Evolutionary conservation across 2,797 vertebrate genomes (phyloP).

Genomic region (Streptopelia turtur): DNA sequence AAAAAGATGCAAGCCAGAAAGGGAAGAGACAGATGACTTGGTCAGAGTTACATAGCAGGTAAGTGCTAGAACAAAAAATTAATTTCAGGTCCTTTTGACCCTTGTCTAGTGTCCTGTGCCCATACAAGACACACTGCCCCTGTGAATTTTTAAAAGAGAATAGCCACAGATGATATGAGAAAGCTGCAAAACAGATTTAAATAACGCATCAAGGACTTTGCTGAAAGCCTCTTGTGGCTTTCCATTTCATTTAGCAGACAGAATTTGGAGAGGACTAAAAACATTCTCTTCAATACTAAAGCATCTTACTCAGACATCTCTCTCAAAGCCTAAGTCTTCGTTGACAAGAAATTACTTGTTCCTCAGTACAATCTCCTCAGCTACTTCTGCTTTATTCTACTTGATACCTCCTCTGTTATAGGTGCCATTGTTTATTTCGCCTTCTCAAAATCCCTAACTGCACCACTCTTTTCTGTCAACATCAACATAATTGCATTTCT

Average conservation of each 20-base stretch:
- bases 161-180: not conserved
- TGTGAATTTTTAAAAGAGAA: not conserved
- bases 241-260: not conserved
- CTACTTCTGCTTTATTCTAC: not conserved
- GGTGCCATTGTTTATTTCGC: not conserved
- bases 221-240: not conserved
- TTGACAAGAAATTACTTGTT: not conserved
- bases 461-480: not conserved
- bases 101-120: not conserved
- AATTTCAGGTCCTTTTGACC: not conserved
- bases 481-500: not conserved
- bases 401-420: not conserved
- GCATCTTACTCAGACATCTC: not conserved
- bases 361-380: not conserved
- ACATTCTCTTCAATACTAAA: not conserved
- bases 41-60: not conserved
- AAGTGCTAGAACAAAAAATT: not conserved
- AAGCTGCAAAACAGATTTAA: not conserved
- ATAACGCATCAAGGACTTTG: not conserved
- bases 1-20: not conserved
- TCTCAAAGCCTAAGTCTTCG: not conserved
- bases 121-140: not conserved
- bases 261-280: not conserved
- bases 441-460: not conserved
- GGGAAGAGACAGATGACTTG: not conserved